Base-by-base conservation (phyloP, 2,888 invertebrate genomes). In the Drosophila phalerata region DNA sequence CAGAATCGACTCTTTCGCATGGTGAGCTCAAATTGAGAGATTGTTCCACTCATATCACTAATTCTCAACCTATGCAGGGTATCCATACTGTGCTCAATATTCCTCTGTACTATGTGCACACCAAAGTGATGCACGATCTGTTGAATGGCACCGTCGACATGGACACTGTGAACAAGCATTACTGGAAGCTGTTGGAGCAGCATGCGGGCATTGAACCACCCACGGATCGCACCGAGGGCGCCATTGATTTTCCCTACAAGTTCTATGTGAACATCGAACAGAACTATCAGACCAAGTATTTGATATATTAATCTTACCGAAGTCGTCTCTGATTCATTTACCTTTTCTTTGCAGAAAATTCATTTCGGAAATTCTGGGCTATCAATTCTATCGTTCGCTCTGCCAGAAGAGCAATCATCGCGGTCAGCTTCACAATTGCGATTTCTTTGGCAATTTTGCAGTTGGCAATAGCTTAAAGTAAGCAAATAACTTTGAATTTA, bases 311-410 rank as follows among this genome's bases (percentile, higher is more conserved):
- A 5, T 30, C 4, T 9, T 5, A 8, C 4, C 0, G 5, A 5
- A 0, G 2, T 10, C 28, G 0, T 4, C 15, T 0, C 5, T 51
- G 0, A 51, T 2, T 17, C 5, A 6, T 5, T 28, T 28, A 4
- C 0, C 3, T 0, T 15, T 19, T 0, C 32, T 65, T 93, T 93
- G 2, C 90, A 95, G 96, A 85, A 96, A 96, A 91, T 96, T 95
- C 91, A 95, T 97, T 4, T 96, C 96, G 17, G 96, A 94, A 91
- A 94, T 98, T 28, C 93, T 98, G 37, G 97, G 98, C 91, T 96
- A 96, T 93, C 96, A 96, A 88, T 95, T 96, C 91, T 96, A 96
- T 89, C 94, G 95, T n/a, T 93, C 95, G 0, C 93, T 96, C n/a
- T 96, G 96, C 88, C 94, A 94, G 77, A 94, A 95, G 73, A 96